These are phyloP conservation scores for Pipa parva DNA, from an alignment of 2,113 vertebrate genomes.

Conservation along the genomic window DNA sequence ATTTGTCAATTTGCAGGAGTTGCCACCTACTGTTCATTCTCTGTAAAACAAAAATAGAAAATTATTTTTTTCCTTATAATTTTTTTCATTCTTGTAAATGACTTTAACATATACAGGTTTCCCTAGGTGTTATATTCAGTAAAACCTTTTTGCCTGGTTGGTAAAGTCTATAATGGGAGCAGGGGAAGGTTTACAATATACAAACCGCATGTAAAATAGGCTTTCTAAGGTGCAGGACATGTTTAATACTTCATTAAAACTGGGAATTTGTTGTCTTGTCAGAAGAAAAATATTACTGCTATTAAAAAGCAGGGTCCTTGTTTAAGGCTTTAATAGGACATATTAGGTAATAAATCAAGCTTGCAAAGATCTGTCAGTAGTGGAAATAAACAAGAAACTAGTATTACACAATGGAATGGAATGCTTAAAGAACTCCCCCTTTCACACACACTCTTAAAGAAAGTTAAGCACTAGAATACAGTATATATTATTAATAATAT, in stretches of 20 bases:
- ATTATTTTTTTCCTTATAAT: neutral
- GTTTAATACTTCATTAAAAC: neutral
- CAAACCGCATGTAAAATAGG: too few species aligned
- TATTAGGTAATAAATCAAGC: constrained; percentile 17
- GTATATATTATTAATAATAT: too few species aligned
- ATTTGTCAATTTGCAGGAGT: constrained; percentile 24
- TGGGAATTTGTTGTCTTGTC: neutral
- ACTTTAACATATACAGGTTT: neutral
- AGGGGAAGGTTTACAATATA: too few species aligned
- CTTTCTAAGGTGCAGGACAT: neutral
- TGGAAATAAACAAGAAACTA: neutral
- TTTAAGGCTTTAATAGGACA: constrained; percentile 9
- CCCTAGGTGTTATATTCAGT: neutral
- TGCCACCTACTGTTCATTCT: constrained; percentile 20
- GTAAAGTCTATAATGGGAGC: too few species aligned
- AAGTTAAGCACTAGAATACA: too few species aligned
- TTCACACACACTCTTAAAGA: too few species aligned
- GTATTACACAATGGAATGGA: neutral
- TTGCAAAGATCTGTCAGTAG: constrained; percentile 1
- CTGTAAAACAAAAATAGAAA: constrained; percentile 25
- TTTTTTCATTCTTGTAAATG: neutral
- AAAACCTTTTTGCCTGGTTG: neutral
- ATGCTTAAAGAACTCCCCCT: too few species aligned
- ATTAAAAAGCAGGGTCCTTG: neutral
- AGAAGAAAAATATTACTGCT: constrained; percentile 15